Base-by-base conservation (phyloP, 92 coral and sea anemone species). In the Epizoanthus fatuus region DNA sequence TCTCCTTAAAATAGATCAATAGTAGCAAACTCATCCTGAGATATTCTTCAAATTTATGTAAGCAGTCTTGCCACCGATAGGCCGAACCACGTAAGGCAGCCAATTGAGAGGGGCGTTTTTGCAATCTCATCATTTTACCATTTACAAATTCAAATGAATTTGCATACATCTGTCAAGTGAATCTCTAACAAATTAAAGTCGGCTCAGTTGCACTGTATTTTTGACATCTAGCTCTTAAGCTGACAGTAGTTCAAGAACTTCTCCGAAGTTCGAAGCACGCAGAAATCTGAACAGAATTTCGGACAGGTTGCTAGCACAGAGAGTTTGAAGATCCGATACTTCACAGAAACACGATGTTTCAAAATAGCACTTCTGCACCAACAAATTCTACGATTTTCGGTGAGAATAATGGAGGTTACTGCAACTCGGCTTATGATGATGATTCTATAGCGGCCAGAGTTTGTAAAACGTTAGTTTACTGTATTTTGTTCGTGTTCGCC, bases 91-190 rank as follows among this genome's bases (percentile, higher is more conserved):
- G 47, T 38, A 8, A 29, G 45, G 14, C 11, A 37, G 40, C 44
- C 72, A 66, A 66, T 37, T 66, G 72, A 66, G 70, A 64, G 6
- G 15, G 22, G 44, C 11, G 13, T 0, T 74, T 55, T 6, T 5
- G 17, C 47, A 12, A 53, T 54, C 29, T 29, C 25, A 15, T 54
- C 47, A 8, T 40, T 32, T 51, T 35, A 40, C 10, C 37, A 37
- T 75, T 75, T 14, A 37, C 51, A 13, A 76, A 37, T 59, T 38
- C 45, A 58, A 57, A 57, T 38, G 60, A 29, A 76, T 76, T 76
- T 76, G 68, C 81, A 76, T 74, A 37, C 63, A 53, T 74, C 63
- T 51, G 64, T 74, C 79, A 57, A 37, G 63, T 75, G 49, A 75
- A 57, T 51, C 38, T 22, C 59, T 37, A 53, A 57, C 52, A 76